Percentiles rank a stretch among this genome's conserved stretches.
These are phyloP conservation scores for Lota lota DNA, from an alignment of 2,113 vertebrate genomes.

Conservation along the genomic window DNA sequence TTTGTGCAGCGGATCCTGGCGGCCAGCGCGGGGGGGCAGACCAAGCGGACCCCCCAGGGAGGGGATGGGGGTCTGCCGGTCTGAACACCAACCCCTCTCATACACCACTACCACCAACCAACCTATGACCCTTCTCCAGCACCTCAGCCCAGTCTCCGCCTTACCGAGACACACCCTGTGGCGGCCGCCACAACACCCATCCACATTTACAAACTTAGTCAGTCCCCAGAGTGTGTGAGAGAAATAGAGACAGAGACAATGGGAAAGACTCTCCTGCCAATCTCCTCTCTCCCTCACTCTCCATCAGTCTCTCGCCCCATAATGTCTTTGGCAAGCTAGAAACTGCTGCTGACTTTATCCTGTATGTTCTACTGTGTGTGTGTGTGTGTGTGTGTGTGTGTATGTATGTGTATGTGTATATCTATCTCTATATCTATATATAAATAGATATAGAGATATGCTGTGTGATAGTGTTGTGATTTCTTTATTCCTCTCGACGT, in stretches of 20 bases:
- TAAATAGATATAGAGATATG: constrained; percentile 10
- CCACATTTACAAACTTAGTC: no score
- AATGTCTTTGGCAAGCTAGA: not conserved
- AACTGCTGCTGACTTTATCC: constrained; percentile 50
- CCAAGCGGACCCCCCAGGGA: constrained; percentile 28
- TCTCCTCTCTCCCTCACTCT: no score
- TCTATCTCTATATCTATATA: not conserved
- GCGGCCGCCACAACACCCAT: no score
- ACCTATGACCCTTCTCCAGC: not conserved
- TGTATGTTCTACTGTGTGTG: constrained; percentile 21
- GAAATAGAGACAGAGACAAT: no score
- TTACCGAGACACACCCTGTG: no score
- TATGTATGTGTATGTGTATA: constrained; percentile 15
- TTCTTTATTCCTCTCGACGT: constrained; percentile 46
- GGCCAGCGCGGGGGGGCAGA: constrained; percentile 52
- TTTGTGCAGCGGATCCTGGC: constrained; percentile 73
- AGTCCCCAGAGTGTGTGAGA: no score
- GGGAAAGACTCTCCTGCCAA: no score
- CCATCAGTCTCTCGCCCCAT: no score
- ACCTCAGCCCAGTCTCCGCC: not conserved
- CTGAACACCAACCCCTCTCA: constrained; percentile 17
- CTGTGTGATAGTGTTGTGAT: constrained; percentile 45
- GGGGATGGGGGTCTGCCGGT: constrained; percentile 30
- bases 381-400: constrained; percentile 17
- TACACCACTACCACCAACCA: not conserved